Evolutionary conservation across 1,140 invertebrate species (phyloP), one percentile per base, ranked within the genome.

Genomic region (Formica exsecta): DNA sequence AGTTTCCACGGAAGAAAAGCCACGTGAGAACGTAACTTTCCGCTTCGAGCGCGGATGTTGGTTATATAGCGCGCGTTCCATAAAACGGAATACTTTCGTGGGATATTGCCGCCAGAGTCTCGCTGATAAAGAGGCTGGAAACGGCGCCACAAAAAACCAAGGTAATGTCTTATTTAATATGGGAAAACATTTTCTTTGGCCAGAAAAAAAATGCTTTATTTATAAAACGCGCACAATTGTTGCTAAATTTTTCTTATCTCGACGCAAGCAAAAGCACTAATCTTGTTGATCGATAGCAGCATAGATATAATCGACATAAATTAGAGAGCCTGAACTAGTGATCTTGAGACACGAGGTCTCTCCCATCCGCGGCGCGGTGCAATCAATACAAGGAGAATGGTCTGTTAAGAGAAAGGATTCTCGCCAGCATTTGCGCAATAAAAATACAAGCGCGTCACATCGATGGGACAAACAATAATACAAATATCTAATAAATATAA

Each of bases 21-120:
- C 70, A 65, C 70, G 48, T 91, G 90, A 91, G 90, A 91, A 91
- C 64, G 64, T 11, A 54, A 68, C 77, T 71, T 70, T 70, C 32
- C 38, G 66, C 68, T 74, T 62, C 70, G 54, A 61, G 22, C 57
- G 66, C 22, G 62, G 19, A 41, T 61, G 61, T 59, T 65, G 38
- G 48, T 90, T 81, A 48, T 38, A 51, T 51, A 51, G 76, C 48
- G 80, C 77, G 68, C 61, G 75, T 86, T 51, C 70, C 71, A 81
- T 57, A 77, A 87, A 87, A 79, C 86, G 86, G 59, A 64, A 85
- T 59, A 59, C 48, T 77, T 87, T 86, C 81, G 86, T 90, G 89
- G 64, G 89, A 90, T 75, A 90, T 81, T 70, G 75, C 88, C 62
- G 59, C 22, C 22, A 22, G 22, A 22, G 22, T 22, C 22, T 22